Percentiles rank a stretch among this genome's conserved stretches.
phyloP scores from a whole-genome alignment of 2,797 vertebrate genomes.

The Ptychobarbus kaznakovi region DNA sequence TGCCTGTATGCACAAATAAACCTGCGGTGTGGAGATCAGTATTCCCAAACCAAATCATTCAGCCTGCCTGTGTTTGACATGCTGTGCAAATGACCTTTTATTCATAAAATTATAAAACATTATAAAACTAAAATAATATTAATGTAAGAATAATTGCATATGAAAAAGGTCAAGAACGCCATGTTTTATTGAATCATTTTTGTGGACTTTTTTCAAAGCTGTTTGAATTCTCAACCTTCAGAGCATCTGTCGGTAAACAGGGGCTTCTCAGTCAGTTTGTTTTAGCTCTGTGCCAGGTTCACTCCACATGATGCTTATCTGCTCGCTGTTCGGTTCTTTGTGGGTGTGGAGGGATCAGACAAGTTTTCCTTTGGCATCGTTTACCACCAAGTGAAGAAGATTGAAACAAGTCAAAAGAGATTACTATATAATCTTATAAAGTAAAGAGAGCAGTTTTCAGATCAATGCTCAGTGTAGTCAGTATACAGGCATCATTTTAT shows the following conservation, averaged over 20 bases:
- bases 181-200: not conserved
- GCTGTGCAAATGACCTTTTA: not conserved
- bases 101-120: not conserved
- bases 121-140: not conserved
- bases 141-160: not conserved
- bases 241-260: slow-evolving; percentile 10
- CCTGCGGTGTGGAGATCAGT: not conserved
- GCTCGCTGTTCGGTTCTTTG: slow-evolving; percentile 47
- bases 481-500: not conserved
- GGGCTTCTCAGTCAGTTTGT: slow-evolving; percentile 13
- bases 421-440: not conserved
- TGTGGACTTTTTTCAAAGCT: not conserved
- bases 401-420: slow-evolving; percentile 69
- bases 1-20: not conserved
- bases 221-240: slow-evolving; percentile 33
- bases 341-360: slow-evolving; percentile 11
- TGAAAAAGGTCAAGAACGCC: not conserved
- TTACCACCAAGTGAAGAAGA: slow-evolving; percentile 67
- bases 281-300: slow-evolving; percentile 10
- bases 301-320: slow-evolving; percentile 38
- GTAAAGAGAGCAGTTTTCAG: not conserved
- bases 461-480: not conserved
- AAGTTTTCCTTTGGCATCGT: slow-evolving; percentile 55
- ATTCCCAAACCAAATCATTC: not conserved
- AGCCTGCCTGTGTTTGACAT: not conserved